These are phyloP conservation scores for Zosterops borbonicus DNA, from an alignment of 2,113 vertebrate genomes.

Conservation along the genomic window DNA sequence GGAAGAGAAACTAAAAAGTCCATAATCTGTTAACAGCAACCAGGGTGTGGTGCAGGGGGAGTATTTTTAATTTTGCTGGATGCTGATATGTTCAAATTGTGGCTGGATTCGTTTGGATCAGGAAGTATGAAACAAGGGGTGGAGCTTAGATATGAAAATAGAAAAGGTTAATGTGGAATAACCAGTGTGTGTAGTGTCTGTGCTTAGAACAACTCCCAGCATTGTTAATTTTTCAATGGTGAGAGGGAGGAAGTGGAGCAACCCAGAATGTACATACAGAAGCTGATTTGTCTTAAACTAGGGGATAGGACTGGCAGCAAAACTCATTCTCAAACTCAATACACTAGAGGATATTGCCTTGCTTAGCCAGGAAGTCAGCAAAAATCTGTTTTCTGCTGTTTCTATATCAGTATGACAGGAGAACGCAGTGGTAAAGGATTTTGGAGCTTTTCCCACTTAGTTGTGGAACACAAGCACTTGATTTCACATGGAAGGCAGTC, in stretches of 20 bases:
- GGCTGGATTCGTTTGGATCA: background rate
- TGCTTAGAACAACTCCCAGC: background rate
- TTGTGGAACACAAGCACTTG: background rate
- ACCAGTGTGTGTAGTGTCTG: background rate
- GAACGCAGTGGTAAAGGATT: background rate
- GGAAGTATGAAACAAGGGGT: background rate
- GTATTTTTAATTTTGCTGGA: background rate
- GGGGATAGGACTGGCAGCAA: rapidly evolving
- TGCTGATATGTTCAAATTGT: background rate
- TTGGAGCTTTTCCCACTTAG: background rate
- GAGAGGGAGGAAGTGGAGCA: conserved; percentile 6
- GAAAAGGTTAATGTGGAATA: background rate
- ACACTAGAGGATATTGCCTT: background rate
- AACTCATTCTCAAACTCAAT: background rate
- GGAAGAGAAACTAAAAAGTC: background rate
- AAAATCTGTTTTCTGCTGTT: background rate
- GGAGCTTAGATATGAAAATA: background rate
- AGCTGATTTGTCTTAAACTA: background rate
- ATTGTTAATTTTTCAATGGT: background rate
- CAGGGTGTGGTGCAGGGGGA: rapidly evolving
- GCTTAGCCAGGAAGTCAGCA: background rate
- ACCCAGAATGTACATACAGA: background rate
- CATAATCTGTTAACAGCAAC: background rate
- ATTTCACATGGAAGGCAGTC: background rate
- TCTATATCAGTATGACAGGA: background rate